Base-by-base conservation (phyloP, 2,797 vertebrate genomes). In the Sorex maritimensis region DNA sequence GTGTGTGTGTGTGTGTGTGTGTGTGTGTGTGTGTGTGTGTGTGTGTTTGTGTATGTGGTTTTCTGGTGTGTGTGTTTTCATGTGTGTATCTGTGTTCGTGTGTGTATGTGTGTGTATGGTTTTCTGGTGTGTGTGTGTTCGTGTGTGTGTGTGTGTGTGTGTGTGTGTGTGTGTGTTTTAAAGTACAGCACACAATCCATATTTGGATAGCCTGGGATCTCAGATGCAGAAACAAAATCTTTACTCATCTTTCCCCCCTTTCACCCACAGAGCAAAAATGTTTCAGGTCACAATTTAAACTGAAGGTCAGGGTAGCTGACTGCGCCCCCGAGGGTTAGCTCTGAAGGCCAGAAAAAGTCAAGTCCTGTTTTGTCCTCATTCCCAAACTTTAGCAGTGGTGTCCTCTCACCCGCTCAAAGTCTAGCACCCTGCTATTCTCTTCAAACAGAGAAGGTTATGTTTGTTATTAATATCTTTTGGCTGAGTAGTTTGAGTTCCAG, bases 271-370 rank as follows among this genome's bases (percentile, higher is more conserved):
- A 58, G 79, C 91, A 94, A 63, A 92, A 89, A 77, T 81, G 26
- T 38, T 34, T 86, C 84, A 65, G 30, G n/a, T 92, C 90, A 83
- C 65, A 65, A 82, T 23, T 82, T 55, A 26, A 17, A 46, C 69
- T 28, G 38, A 49, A 79, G 86, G 94, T 92, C 92, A 75, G 44
- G 80, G 92, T 34, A 46, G 61, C 61, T 82, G 78, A 63, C 69
- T 80, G 72, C 72, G 9, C 80, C 30, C 13, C 24, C 11, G 28
- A 77, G 86, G 80, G 26, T 55, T 55, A 75, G 88, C 90, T 90
- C 90, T 69, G 44, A 85, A 93, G 82, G 72, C 96, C 79, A 44
- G 90, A 68, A 49, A 55, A 81, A 86, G 44, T 21, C 52, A 78
- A 86, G 38, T 15, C 52, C 26, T 69, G 65, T 55, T 80, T 78